Conservation (phyloP, 2,113 vertebrate species). For the Cnemophilus loriae region DNA sequence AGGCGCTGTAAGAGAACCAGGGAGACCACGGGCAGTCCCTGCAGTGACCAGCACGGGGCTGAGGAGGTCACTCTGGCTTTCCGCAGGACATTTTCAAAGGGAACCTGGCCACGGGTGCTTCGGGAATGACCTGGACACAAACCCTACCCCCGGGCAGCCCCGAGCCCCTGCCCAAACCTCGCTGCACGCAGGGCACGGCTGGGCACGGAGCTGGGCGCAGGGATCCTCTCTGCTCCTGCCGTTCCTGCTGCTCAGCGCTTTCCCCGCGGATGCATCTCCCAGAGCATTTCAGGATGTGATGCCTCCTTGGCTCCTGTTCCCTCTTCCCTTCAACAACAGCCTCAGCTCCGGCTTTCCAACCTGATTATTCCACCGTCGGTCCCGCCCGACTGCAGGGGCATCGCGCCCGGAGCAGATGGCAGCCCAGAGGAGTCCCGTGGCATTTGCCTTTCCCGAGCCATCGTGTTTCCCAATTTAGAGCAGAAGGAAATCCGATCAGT, state of each 20-base stretch:
- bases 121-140: background rate
- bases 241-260: background rate
- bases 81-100: rapidly evolving
- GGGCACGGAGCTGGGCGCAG: rapidly evolving
- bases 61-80: rapidly evolving
- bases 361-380: background rate
- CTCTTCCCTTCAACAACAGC: background rate
- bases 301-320: background rate
- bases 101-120: rapidly evolving
- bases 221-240: background rate
- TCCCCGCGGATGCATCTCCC: background rate
- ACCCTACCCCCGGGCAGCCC: background rate
- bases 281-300: rapidly evolving
- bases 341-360: background rate
- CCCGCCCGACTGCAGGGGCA: background rate
- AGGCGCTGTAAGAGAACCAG: rapidly evolving
- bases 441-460: background rate
- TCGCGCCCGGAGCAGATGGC: background rate
- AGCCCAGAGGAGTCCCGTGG: background rate
- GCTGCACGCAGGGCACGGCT: rapidly evolving
- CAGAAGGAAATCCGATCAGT: constrained; percentile 52
- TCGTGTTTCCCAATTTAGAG: constrained; percentile 13
- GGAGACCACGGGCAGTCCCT: rapidly evolving
- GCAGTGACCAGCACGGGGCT: rapidly evolving
- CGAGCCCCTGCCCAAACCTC: background rate